phyloP scores from a whole-genome alignment of 2,888 invertebrate species.

The Bimastos eiseni region DNA sequence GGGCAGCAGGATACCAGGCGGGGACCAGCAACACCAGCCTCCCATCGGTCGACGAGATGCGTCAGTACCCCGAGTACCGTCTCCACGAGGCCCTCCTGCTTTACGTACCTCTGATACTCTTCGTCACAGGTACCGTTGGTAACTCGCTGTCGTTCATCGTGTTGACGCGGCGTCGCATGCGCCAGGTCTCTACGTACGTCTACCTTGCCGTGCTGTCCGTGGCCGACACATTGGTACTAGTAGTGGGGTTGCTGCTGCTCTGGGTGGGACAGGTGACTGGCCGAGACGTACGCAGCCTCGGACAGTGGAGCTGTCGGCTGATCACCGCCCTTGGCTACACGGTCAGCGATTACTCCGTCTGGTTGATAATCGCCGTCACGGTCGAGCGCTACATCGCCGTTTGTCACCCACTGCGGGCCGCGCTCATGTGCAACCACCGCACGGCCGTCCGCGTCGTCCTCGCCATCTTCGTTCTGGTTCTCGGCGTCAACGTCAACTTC shows the following conservation, averaged over 20 bases:
- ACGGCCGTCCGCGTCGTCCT: slow-evolving; percentile 27
- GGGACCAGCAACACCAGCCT: background rate
- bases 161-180: slow-evolving; percentile 24
- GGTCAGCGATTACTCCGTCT: slow-evolving; percentile 34
- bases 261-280: slow-evolving; percentile 27
- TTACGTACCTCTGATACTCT: background rate
- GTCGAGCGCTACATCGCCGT: slow-evolving; percentile 35
- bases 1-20: background rate
- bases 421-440: slow-evolving; percentile 29
- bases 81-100: background rate
- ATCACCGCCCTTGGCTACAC: slow-evolving; percentile 33
- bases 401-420: slow-evolving; percentile 17
- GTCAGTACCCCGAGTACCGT: background rate
- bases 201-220: slow-evolving; percentile 35
- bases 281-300: slow-evolving; percentile 20
- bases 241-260: slow-evolving; percentile 15
- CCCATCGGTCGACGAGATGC: background rate
- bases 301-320: slow-evolving; percentile 27
- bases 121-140: slow-evolving; percentile 24
- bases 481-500: slow-evolving; percentile 32
- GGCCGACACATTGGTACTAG: slow-evolving; percentile 33
- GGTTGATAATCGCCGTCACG: slow-evolving; percentile 37
- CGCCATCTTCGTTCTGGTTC: slow-evolving; percentile 24
- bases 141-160: slow-evolving; percentile 32
- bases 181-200: slow-evolving; percentile 28